Evolutionary conservation across 1,140 invertebrate genomes (phyloP).

Genomic region (Drosophila bocki): DNA sequence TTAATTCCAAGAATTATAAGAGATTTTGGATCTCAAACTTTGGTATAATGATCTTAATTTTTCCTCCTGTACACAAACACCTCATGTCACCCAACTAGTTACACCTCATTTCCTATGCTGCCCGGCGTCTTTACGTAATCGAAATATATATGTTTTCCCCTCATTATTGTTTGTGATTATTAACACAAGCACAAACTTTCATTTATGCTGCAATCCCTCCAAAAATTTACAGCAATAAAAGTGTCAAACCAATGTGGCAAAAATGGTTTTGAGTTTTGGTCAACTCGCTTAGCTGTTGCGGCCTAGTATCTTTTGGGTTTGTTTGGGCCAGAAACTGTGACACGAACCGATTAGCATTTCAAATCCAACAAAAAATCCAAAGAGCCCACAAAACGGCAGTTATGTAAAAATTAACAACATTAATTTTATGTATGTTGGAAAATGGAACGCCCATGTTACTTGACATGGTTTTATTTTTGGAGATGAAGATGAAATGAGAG

Average conservation of each 20-base stretch:
- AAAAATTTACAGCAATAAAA: slow-evolving; percentile 22
- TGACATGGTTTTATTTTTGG: slow-evolving; percentile 14
- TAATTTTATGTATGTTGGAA: slow-evolving; percentile 38
- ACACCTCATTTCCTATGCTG: slow-evolving; percentile 43
- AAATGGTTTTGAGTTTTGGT: slow-evolving; percentile 28
- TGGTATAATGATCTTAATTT: neutral
- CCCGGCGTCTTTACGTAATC: slow-evolving; percentile 60
- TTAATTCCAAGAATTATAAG: neutral
- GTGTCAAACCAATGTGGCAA: slow-evolving; percentile 51
- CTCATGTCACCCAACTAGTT: slow-evolving; percentile 5
- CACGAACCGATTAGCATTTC: slow-evolving; percentile 57
- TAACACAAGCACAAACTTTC: slow-evolving; percentile 68
- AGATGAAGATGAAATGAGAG: slow-evolving; percentile 11
- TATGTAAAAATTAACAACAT: slow-evolving; percentile 61
- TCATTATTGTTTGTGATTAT: slow-evolving; percentile 59
- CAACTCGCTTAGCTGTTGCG: slow-evolving; percentile 10
- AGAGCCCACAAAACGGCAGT: slow-evolving; percentile 35
- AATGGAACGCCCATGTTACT: slow-evolving; percentile 22
- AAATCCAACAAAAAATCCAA: slow-evolving; percentile 39
- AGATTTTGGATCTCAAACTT: neutral
- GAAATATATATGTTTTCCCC: slow-evolving; percentile 70
- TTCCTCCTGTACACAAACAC: neutral
- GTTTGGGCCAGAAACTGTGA: slow-evolving; percentile 37
- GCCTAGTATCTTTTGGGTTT: slow-evolving; percentile 27
- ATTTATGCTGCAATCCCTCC: slow-evolving; percentile 69